Evolutionary conservation across 2,888 invertebrate species (phyloP).

Genomic region (Lepidochrysops patricia): DNA sequence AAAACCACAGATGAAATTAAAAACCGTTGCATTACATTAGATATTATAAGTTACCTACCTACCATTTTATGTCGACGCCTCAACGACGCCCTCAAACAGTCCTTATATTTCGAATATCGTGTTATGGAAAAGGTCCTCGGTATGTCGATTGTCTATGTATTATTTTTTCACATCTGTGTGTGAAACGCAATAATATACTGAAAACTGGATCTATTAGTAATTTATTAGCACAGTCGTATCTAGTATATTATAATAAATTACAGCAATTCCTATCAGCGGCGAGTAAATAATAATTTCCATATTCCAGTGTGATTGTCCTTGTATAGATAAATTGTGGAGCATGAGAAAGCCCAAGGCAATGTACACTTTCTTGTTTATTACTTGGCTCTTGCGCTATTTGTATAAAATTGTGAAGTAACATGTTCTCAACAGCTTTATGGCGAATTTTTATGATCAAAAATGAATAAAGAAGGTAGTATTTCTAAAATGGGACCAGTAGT

Average conservation of each 20-base stretch:
- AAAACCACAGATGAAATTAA: too few species aligned
- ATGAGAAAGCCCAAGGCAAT: background rate
- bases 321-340: background rate
- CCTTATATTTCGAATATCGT: too few species aligned
- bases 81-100: too few species aligned
- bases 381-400: background rate
- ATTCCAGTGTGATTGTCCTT: background rate
- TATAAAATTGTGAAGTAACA: background rate
- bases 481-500: background rate
- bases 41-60: too few species aligned
- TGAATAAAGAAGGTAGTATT: background rate
- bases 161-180: too few species aligned
- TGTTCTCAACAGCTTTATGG: too few species aligned
- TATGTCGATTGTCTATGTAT: too few species aligned
- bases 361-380: background rate
- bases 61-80: too few species aligned
- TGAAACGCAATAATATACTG: background rate
- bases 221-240: background rate
- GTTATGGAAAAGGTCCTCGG: too few species aligned
- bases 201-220: background rate
- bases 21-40: too few species aligned
- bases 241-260: background rate
- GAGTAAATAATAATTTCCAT: background rate
- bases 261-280: background rate
- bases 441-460: too few species aligned